A percentile compares a stretch with the other conserved stretches of the same genome.
Evolutionary conservation across 1,140 invertebrate species (phyloP).

Genomic region (Mesaphorura yosii): DNA sequence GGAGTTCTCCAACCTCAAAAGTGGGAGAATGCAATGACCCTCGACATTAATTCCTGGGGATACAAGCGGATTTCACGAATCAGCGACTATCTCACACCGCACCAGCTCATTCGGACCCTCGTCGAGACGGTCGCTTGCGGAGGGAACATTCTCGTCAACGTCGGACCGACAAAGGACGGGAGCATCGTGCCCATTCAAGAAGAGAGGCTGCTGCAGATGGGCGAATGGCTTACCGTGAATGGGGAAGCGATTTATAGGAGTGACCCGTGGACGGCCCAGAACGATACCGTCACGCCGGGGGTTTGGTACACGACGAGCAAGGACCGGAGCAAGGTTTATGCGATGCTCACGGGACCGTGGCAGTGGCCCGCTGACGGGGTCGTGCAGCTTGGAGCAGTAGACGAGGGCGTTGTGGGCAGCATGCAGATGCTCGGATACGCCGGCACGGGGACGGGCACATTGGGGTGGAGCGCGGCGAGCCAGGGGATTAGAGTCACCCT

Average conservation of each 20-base stretch:
- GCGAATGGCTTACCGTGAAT: slow-evolving; percentile 45
- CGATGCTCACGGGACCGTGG: slow-evolving; percentile 1
- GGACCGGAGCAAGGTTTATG: background rate
- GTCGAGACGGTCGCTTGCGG: slow-evolving; percentile 63
- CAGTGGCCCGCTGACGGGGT: background rate
- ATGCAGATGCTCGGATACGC: background rate
- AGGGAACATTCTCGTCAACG: slow-evolving; percentile 68
- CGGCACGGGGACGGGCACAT: no score
- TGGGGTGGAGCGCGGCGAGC: background rate
- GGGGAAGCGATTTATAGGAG: slow-evolving; percentile 46
- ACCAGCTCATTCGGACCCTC: slow-evolving; percentile 59
- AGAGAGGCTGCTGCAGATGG: slow-evolving; percentile 43
- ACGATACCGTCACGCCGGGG: slow-evolving; percentile 39
- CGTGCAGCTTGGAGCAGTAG: background rate
- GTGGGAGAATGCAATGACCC: no score
- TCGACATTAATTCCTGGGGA: slow-evolving; percentile 85
- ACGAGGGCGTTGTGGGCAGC: background rate
- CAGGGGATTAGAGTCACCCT: background rate
- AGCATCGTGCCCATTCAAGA: slow-evolving; percentile 47
- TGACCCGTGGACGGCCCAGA: slow-evolving; percentile 39
- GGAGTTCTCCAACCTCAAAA: slow-evolving; percentile 40
- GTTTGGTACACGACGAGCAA: slow-evolving; percentile 46
- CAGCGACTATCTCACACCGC: slow-evolving; percentile 56
- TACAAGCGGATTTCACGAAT: slow-evolving; percentile 61
- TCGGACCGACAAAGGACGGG: slow-evolving; percentile 46